A percentile compares a stretch with the other conserved stretches of the same genome.
phyloP scores from a whole-genome alignment of 2,797 vertebrate genomes.

The Telmatherina bonti region DNA sequence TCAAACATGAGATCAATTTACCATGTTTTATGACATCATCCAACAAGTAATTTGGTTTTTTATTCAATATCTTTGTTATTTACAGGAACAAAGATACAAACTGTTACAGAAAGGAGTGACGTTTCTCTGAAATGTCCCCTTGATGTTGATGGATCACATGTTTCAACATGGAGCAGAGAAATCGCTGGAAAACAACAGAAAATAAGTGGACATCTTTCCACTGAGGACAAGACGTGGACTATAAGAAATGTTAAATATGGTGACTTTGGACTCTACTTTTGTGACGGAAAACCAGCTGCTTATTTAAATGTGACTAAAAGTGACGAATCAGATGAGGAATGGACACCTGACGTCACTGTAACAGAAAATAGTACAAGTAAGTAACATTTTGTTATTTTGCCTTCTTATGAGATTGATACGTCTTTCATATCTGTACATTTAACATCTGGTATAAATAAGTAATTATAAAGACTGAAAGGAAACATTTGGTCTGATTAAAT shows the following conservation, averaged over 20 bases:
- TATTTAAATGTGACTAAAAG: constrained; percentile 14
- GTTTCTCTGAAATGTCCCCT: not conserved
- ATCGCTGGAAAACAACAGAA: accelerated
- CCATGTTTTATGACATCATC: not conserved
- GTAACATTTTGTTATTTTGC: not conserved
- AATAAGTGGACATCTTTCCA: accelerated
- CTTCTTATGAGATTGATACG: not conserved
- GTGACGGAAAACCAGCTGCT: not conserved
- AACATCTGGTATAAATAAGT: too few species aligned
- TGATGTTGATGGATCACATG: not conserved
- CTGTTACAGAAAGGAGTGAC: not conserved
- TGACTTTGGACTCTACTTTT: constrained; percentile 35
- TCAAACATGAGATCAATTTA: too few species aligned
- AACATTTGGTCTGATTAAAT: too few species aligned
- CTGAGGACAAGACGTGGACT: accelerated
- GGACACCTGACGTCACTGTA: not conserved
- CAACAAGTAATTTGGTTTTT: not conserved
- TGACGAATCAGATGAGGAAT: not conserved
- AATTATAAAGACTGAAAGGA: too few species aligned
- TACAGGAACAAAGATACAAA: not conserved
- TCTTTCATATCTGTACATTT: too few species aligned
- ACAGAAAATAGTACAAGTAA: not conserved
- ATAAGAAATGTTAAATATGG: not conserved
- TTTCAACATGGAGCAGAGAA: constrained; percentile 1
- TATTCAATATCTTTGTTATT: not conserved